phyloP scores from a whole-genome alignment of 2,888 invertebrate species.

The Tetragonisca angustula region DNA sequence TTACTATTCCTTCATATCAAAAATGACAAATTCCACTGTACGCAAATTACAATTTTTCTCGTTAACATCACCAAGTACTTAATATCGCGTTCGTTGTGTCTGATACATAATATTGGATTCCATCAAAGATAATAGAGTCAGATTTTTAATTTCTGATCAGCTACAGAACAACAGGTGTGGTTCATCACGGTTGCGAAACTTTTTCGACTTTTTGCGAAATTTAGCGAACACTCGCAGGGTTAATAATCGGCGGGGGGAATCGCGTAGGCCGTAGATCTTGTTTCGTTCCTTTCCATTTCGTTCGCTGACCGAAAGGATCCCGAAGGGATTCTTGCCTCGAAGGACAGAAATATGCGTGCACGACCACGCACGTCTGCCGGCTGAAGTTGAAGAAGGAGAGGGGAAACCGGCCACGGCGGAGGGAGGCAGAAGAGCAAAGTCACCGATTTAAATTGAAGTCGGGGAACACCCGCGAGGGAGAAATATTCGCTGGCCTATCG shows the following conservation, averaged over 20 bases:
- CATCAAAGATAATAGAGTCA: too few species aligned
- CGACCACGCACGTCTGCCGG: conserved; percentile 22
- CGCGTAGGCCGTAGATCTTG: conserved; percentile 63
- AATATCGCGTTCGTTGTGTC: too few species aligned
- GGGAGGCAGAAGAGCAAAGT: conserved; percentile 77
- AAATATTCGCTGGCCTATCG: conserved; percentile 70
- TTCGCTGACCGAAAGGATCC: conserved; percentile 56
- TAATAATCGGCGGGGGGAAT: conserved; percentile 78
- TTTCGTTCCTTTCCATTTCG: conserved; percentile 56
- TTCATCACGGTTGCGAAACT: too few species aligned
- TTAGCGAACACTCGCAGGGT: conserved; percentile 20
- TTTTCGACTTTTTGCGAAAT: too few species aligned
- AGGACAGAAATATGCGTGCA: conserved; percentile 41
- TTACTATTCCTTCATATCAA: too few species aligned
- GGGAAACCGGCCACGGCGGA: conserved; percentile 24
- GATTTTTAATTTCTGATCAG: too few species aligned
- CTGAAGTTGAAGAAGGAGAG: conserved; percentile 14
- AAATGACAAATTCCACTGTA: too few species aligned
- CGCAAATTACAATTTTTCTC: too few species aligned
- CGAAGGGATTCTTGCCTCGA: conserved; percentile 47
- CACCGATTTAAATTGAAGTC: conserved; percentile 83
- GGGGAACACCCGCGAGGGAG: conserved; percentile 77
- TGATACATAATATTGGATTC: too few species aligned
- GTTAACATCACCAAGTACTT: too few species aligned
- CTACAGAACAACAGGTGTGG: too few species aligned